These are phyloP conservation scores for Lycia hirtaria DNA, from an alignment of 2,888 invertebrate species.

Conservation along the genomic window DNA sequence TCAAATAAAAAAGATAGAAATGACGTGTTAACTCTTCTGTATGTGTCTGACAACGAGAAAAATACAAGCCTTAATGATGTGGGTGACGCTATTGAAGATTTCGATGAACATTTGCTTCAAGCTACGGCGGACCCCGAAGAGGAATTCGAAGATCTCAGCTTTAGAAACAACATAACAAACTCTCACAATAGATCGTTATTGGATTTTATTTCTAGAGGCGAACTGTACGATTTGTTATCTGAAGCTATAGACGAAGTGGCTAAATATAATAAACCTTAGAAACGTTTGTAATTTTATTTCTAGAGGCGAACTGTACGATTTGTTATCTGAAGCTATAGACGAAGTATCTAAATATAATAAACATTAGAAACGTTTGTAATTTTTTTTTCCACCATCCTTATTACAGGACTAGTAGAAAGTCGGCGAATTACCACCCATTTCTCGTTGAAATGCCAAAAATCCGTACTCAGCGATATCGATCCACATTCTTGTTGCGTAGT, in stretches of 20 bases:
- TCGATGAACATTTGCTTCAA: constrained; percentile 30
- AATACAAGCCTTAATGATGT: constrained; percentile 27
- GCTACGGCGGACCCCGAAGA: constrained; percentile 37
- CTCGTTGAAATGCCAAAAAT: too few relatives aligned
- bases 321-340: not conserved
- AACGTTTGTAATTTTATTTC: not conserved
- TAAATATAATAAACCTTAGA: constrained; percentile 12
- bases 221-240: constrained; percentile 40
- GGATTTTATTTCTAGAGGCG: constrained; percentile 34
- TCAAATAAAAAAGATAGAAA: not conserved
- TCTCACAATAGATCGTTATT: constrained; percentile 12
- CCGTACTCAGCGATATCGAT: too few relatives aligned
- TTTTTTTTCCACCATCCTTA: too few relatives aligned
- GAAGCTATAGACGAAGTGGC: constrained; percentile 34
- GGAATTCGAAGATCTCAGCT: constrained; percentile 39
- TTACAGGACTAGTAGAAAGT: too few relatives aligned
- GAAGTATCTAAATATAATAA: too few relatives aligned
- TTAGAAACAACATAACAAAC: constrained; percentile 31
- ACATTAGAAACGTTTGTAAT: too few relatives aligned
- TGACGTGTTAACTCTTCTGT: constrained; percentile 48
- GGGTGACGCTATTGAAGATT: constrained; percentile 25
- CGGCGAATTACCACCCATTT: too few relatives aligned
- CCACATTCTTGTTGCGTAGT: too few relatives aligned
- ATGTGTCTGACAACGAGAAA: constrained; percentile 52
- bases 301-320: too few relatives aligned